These are phyloP conservation scores for Diplodus sargus DNA, from an alignment of 2,797 vertebrate genomes.

Conservation along the genomic window DNA sequence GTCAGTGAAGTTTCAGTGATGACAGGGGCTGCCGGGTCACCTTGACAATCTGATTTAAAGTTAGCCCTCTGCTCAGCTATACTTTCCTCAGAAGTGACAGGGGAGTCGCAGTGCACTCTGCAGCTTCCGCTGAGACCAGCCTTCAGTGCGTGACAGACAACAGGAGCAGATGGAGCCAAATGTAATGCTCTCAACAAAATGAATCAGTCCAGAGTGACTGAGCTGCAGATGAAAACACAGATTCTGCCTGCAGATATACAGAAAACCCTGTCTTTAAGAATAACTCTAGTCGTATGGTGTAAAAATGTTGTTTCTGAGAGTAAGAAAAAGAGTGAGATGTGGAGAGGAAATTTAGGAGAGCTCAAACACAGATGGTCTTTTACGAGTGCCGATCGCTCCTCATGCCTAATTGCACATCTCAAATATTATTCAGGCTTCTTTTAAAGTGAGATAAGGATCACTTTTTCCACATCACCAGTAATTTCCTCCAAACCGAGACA, in stretches of 20 bases:
- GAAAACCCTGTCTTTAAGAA: background rate
- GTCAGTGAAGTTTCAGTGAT: slow-evolving; percentile 15
- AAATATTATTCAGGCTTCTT: slow-evolving; percentile 35
- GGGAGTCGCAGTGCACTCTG: slow-evolving; percentile 21
- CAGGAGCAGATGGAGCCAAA: slow-evolving; percentile 30
- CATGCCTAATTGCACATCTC: slow-evolving; percentile 19
- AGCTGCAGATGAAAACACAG: slow-evolving; percentile 18
- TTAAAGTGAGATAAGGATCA: slow-evolving; percentile 12
- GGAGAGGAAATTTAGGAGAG: slow-evolving; percentile 10
- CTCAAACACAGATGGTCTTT: slow-evolving; percentile 53
- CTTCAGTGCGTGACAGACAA: slow-evolving; percentile 40
- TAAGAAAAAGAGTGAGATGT: background rate
- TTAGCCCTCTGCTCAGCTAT: slow-evolving; percentile 22
- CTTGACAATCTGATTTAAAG: slow-evolving; percentile 51
- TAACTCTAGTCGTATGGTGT: background rate
- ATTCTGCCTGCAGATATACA: slow-evolving; percentile 5
- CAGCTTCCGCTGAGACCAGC: slow-evolving; percentile 45
- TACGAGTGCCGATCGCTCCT: slow-evolving; percentile 23
- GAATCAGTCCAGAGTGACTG: slow-evolving; percentile 26
- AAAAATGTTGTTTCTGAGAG: slow-evolving; percentile 15
- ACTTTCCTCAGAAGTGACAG: slow-evolving; percentile 12
- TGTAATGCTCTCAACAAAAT: slow-evolving; percentile 25
- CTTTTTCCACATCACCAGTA: slow-evolving; percentile 13
- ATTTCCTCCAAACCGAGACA: slow-evolving; percentile 35
- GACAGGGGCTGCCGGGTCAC: slow-evolving; percentile 52